Conservation (phyloP, 2,113 vertebrate genomes). For the Nyctereutes procyonoides region DNA sequence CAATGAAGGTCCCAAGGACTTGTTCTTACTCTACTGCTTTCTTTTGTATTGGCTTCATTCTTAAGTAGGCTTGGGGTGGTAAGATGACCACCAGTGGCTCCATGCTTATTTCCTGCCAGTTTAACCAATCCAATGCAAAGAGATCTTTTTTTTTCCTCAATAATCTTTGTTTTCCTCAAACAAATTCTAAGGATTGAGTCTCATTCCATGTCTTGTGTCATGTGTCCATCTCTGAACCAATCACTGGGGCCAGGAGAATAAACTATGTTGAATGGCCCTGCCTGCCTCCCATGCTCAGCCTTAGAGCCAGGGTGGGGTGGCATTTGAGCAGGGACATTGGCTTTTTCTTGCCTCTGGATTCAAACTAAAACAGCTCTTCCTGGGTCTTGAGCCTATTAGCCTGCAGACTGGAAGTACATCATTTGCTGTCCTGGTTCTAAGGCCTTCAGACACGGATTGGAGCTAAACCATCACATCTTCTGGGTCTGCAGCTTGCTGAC, state of each 20-base stretch:
- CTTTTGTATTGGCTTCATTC: background rate
- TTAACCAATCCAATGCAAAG: background rate
- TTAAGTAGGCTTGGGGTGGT: background rate
- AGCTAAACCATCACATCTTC: background rate
- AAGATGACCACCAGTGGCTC: background rate
- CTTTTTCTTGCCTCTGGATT: background rate
- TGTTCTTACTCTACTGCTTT: background rate
- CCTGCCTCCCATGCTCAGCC: background rate
- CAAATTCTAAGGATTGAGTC: background rate
- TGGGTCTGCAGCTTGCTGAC: background rate
- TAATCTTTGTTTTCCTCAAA: conserved; percentile 2
- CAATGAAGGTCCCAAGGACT: background rate
- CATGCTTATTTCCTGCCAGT: background rate
- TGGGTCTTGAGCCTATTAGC: background rate
- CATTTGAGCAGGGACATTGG: background rate
- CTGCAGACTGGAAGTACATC: background rate
- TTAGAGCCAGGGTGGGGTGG: background rate
- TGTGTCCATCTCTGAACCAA: background rate
- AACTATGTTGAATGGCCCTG: background rate
- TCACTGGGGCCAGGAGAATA: background rate
- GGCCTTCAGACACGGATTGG: background rate
- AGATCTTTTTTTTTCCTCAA: background rate
- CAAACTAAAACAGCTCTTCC: background rate
- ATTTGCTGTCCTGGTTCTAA: background rate
- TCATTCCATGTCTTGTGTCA: background rate